Evolutionary conservation across 2,113 vertebrate species (phyloP).

Genomic region (Phaethon lepturus): DNA sequence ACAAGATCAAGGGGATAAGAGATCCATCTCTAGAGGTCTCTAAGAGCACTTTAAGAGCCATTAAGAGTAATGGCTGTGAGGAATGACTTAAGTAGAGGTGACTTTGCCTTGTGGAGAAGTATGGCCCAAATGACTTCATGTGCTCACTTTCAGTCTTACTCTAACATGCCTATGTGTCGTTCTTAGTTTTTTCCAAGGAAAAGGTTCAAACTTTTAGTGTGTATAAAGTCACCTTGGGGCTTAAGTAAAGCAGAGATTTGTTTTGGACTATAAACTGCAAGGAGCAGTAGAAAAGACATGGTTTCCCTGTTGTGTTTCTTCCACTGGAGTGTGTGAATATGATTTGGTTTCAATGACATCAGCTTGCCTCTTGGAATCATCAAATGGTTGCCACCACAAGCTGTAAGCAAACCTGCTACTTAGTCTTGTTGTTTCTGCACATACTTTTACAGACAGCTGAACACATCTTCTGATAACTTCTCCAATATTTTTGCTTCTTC

Average conservation of each 20-base stretch:
- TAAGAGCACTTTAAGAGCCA: neutral
- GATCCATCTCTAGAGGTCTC: neutral
- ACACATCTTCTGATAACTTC: neutral
- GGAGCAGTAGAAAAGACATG: neutral
- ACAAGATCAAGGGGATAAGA: neutral
- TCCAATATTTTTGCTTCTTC: too few species aligned
- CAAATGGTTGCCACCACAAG: neutral
- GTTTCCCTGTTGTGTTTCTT: neutral
- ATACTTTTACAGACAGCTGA: neutral
- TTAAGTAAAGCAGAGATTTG: neutral
- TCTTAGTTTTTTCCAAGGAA: neutral
- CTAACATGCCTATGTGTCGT: rapidly evolving
- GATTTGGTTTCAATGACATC: neutral
- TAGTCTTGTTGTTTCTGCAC: neutral
- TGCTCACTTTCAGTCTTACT: neutral
- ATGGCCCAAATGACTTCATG: neutral
- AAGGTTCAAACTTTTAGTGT: neutral
- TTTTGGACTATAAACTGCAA: neutral
- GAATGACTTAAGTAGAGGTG: neutral
- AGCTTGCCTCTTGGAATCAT: neutral
- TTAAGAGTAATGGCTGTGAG: neutral
- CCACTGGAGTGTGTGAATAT: too few species aligned
- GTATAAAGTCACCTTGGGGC: neutral
- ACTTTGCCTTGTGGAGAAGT: neutral
- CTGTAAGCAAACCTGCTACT: neutral